A percentile compares a stretch with the other conserved stretches of the same genome.
These are phyloP conservation scores for Dicrostonyx torquatus DNA, from an alignment of 2,797 vertebrate species.

Conservation along the genomic window DNA sequence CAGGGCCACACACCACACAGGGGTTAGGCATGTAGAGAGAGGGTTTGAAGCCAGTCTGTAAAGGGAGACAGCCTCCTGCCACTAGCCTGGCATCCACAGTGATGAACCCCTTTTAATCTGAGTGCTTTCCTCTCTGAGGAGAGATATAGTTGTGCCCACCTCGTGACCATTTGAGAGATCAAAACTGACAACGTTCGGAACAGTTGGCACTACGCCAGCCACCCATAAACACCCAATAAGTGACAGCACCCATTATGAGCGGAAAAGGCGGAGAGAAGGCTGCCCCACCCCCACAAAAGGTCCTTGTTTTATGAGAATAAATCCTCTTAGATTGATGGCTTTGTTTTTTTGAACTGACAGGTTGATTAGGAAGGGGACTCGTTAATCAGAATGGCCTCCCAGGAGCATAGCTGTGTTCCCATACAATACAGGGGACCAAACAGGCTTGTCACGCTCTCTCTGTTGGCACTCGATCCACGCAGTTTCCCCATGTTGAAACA, in stretches of 20 bases:
- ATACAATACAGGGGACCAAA: neutral
- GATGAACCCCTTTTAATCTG: neutral
- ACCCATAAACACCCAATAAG: neutral
- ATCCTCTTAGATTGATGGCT: neutral
- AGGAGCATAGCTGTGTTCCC: neutral
- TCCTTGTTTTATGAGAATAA: neutral
- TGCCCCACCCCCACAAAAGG: neutral
- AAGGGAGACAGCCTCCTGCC: neutral
- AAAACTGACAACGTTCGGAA: neutral
- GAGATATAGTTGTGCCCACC: neutral
- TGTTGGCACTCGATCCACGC: neutral
- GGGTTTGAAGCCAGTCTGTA: accelerated
- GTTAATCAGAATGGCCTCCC: neutral
- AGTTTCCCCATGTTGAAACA: neutral
- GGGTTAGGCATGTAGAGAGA: accelerated
- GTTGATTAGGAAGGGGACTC: neutral
- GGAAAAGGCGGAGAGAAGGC: accelerated
- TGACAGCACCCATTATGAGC: neutral
- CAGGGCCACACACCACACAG: accelerated
- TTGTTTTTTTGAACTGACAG: neutral
- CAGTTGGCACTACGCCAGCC: neutral
- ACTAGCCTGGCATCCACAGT: neutral
- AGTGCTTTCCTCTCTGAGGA: neutral
- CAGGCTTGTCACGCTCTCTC: neutral
- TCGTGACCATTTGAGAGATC: neutral